Evolutionary conservation across 2,113 vertebrate species (phyloP), one percentile per base, ranked within the genome.

Genomic region (Plotosus lineatus): DNA sequence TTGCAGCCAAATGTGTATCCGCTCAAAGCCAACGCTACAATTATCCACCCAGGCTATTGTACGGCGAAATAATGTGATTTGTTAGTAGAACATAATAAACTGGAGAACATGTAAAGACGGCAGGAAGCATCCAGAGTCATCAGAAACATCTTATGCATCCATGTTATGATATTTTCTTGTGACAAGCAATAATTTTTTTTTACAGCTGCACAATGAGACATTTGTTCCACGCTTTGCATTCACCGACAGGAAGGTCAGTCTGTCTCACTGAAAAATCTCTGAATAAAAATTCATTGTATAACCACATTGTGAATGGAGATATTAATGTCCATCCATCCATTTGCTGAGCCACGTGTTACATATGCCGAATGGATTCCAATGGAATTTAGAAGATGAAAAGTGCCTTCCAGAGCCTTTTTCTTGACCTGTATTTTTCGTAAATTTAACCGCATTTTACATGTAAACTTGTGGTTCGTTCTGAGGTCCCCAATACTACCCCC

Each of bases 1-100:
- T 75, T 74, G 31, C 56, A 80, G 51, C 69, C 79, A 80, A 80
- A 63, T 74, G 72, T 81, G 72, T 75, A 66, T 66, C 50, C 75
- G 19, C 33, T 36, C 19, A 31, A 63, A 55, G 60, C 58, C 44
- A 65, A 42, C 66, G 60, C 38, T 38, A 81, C 58, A 75, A 19
- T 82, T 81, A 46, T 51, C 68, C 56, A 51, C 53, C 56, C 9
- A 48, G 42, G 28, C 69, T 53, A 50, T 51, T 80, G 68, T 80
- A 58, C 31, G 10, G n/a, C 61, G 60, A 26, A 74, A 79, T 71
- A 51, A 80, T 28, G 79, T n/a, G 15, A 80, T 75, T 81, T 81
- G 15, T 11, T 21, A 68, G 61, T n/a, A 63, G 14, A 76, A 75
- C 73, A 56, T 36, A 74, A 61, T 72, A 80, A 80, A 72, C 12